Evolutionary conservation across 2,888 invertebrate species (phyloP).

Genomic region (Azorinus chamasolen): DNA sequence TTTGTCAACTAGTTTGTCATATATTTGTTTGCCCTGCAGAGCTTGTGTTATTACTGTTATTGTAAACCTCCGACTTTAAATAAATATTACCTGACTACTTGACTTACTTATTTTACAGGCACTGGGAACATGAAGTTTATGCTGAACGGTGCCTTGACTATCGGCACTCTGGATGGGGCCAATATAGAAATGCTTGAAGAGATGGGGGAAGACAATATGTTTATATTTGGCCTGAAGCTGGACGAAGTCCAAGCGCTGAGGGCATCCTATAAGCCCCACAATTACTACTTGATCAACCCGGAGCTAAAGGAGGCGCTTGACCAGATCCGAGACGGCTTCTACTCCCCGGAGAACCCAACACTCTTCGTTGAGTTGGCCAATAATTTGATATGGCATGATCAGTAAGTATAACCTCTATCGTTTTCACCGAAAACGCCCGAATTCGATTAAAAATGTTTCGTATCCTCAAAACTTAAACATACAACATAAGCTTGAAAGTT

Average conservation of each 20-base stretch:
- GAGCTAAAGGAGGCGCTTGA: conserved; percentile 97
- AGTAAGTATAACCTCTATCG: conserved; percentile 85
- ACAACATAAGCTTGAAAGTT: too few relatives aligned
- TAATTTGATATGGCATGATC: conserved; percentile 95
- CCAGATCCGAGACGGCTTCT: conserved; percentile 97
- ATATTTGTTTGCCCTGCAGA: too few relatives aligned
- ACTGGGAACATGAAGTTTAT: conserved; percentile 99
- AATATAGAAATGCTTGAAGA: conserved; percentile 99
- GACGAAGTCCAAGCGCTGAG: conserved; percentile 88
- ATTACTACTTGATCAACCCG: conserved; percentile 95
- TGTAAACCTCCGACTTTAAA: too few relatives aligned
- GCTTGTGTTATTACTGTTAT: too few relatives aligned
- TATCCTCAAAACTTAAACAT: too few relatives aligned
- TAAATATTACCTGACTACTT: too few relatives aligned
- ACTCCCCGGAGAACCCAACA: conserved; percentile 95
- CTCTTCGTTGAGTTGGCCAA: conserved; percentile 96
- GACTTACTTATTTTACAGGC: too few relatives aligned
- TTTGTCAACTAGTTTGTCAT: too few relatives aligned
- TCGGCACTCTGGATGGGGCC: conserved; percentile 99
- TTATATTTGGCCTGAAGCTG: conserved; percentile 93
- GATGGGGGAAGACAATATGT: conserved; percentile 97
- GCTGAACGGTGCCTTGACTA: conserved; percentile 99
- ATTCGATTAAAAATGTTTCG: too few relatives aligned
- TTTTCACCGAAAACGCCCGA: too few relatives aligned
- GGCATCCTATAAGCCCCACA: conserved; percentile 94